A percentile compares a stretch with the other conserved stretches of the same genome.
These are phyloP conservation scores for Lithophane leautieri DNA, from an alignment of 2,888 invertebrate genomes.

Conservation along the genomic window DNA sequence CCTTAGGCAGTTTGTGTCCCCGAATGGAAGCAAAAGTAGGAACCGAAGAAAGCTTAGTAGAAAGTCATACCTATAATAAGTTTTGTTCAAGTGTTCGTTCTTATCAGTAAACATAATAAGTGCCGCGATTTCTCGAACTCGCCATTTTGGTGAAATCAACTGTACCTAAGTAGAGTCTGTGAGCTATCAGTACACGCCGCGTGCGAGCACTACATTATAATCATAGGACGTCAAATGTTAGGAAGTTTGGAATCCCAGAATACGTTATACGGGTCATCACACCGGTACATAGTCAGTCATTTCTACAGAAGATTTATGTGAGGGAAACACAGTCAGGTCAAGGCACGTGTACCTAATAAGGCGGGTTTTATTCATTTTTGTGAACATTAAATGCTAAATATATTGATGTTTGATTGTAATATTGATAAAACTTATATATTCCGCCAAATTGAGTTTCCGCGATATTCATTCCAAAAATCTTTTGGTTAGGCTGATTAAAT, in stretches of 20 bases:
- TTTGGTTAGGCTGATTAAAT: neutral
- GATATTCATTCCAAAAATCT: no score
- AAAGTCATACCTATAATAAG: neutral
- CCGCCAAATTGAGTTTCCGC: neutral
- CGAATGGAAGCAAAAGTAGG: no score
- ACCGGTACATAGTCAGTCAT: neutral
- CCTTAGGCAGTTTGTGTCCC: no score
- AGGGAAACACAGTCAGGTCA: neutral
- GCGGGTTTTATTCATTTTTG: neutral
- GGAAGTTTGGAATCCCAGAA: neutral
- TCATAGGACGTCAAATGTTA: slow-evolving; percentile 11
- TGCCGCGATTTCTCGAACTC: neutral
- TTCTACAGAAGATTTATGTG: slow-evolving; percentile 11
- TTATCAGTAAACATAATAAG: neutral
- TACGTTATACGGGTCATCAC: slow-evolving; percentile 6
- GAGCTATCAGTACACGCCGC: neutral
- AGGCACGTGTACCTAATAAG: neutral
- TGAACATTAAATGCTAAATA: neutral
- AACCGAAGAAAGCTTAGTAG: neutral
- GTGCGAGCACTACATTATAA: neutral
- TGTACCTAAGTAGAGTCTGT: neutral
- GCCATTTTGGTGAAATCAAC: neutral
- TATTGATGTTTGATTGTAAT: neutral
- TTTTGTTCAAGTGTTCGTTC: no score
- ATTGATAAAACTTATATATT: neutral